A percentile compares a stretch with the other conserved stretches of the same genome.
These are phyloP conservation scores for Circaetus gallicus DNA, from an alignment of 2,113 vertebrate genomes.

Conservation along the genomic window DNA sequence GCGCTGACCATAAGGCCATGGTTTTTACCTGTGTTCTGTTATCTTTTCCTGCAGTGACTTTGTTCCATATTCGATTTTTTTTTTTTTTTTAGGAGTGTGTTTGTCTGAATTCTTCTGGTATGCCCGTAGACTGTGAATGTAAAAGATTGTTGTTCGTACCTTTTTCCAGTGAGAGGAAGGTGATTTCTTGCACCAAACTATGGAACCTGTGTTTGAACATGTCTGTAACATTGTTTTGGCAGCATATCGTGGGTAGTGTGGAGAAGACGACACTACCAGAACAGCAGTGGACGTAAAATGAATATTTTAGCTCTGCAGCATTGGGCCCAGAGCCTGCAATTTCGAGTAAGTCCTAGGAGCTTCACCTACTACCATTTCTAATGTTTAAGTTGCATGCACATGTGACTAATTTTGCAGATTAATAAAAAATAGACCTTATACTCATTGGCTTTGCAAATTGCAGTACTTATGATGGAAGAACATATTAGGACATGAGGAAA, in stretches of 20 bases:
- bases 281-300: slow-evolving; percentile 1
- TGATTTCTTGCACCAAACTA: neutral
- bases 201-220: neutral
- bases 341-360: slow-evolving; percentile 72
- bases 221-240: neutral
- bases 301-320: slow-evolving; percentile 71
- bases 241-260: slow-evolving; percentile 82
- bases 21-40: neutral
- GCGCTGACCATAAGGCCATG: neutral
- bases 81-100: neutral
- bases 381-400: fast-evolving
- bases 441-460: neutral
- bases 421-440: neutral
- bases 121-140: neutral
- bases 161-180: neutral
- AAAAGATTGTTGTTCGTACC: neutral
- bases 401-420: neutral
- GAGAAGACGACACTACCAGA: slow-evolving; percentile 64
- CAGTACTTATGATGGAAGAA: neutral
- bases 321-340: slow-evolving; percentile 70
- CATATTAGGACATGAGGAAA: neutral
- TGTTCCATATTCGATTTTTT: neutral
- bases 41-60: neutral
- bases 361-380: neutral
- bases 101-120: neutral